phyloP scores from a whole-genome alignment of 2,113 vertebrate species.

The Lycaon pictus region DNA sequence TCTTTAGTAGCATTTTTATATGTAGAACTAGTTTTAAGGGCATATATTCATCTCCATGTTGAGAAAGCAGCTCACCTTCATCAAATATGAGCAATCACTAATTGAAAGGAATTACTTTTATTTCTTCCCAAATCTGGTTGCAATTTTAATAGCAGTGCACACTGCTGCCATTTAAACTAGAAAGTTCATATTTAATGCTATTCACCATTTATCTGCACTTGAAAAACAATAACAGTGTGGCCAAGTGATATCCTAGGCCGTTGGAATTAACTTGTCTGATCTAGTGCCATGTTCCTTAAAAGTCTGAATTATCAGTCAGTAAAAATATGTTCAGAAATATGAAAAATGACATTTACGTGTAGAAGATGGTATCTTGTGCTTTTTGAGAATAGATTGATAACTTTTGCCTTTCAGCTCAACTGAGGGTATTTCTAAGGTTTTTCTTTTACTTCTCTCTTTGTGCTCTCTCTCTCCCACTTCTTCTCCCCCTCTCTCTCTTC shows the following conservation, averaged over 20 bases:
- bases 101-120: constrained; percentile 59
- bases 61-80: constrained; percentile 2
- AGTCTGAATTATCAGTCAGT: not conserved
- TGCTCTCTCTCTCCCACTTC: not conserved
- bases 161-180: constrained; percentile 14
- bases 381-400: constrained; percentile 26
- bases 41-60: not conserved
- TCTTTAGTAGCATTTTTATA: constrained; percentile 30
- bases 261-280: constrained; percentile 36
- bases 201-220: constrained; percentile 15
- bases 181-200: not conserved
- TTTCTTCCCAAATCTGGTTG: constrained; percentile 40
- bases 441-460: not conserved
- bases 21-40: not conserved
- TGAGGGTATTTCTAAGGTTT: not conserved
- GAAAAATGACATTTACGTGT: constrained; percentile 38
- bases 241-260: not conserved
- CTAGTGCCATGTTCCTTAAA: constrained; percentile 21
- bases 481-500: not conserved
- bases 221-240: not conserved
- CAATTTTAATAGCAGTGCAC: not conserved
- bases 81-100: not conserved
- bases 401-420: not conserved
- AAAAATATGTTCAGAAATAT: constrained; percentile 47
- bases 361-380: not conserved